phyloP scores from a whole-genome alignment of 64 coral and sea anemone species.

The Stylophora pistillata region DNA sequence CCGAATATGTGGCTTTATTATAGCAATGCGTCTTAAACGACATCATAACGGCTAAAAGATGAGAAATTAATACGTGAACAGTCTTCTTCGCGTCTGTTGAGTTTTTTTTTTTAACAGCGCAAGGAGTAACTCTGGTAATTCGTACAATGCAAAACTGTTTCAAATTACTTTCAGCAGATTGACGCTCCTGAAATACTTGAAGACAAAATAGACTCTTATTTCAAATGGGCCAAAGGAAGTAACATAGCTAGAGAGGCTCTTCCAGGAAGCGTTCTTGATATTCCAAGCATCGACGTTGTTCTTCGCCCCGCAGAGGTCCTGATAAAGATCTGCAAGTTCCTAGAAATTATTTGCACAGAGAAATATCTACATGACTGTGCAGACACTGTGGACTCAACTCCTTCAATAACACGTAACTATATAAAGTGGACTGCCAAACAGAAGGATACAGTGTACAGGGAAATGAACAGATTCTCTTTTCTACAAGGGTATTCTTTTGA shows the following conservation, averaged over 20 bases:
- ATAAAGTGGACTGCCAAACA: background rate
- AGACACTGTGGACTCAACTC: background rate
- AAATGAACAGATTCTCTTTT: slow-evolving; percentile 1
- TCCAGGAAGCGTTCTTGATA: background rate
- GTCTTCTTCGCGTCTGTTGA: too few species aligned
- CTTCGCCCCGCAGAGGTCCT: background rate
- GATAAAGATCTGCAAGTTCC: slow-evolving; percentile 1
- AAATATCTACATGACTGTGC: slow-evolving; percentile 1
- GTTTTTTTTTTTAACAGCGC: too few species aligned
- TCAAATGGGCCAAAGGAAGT: background rate
- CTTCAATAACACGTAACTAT: slow-evolving; percentile 12
- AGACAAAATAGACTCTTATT: background rate
- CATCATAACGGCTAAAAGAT: too few species aligned
- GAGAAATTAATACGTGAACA: too few species aligned
- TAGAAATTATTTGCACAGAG: background rate
- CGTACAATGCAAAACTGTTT: too few species aligned
- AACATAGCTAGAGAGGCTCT: background rate
- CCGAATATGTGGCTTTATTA: too few species aligned
- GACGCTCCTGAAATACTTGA: background rate
- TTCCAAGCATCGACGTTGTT: background rate
- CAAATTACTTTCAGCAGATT: background rate
- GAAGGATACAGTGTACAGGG: background rate
- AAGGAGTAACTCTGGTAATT: too few species aligned
- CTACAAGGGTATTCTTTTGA: background rate
- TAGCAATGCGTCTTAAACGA: too few species aligned